A percentile compares a stretch with the other conserved stretches of the same genome.
phyloP scores from a whole-genome alignment of 2,797 vertebrate genomes.

The Scomberomorus guttatus region DNA sequence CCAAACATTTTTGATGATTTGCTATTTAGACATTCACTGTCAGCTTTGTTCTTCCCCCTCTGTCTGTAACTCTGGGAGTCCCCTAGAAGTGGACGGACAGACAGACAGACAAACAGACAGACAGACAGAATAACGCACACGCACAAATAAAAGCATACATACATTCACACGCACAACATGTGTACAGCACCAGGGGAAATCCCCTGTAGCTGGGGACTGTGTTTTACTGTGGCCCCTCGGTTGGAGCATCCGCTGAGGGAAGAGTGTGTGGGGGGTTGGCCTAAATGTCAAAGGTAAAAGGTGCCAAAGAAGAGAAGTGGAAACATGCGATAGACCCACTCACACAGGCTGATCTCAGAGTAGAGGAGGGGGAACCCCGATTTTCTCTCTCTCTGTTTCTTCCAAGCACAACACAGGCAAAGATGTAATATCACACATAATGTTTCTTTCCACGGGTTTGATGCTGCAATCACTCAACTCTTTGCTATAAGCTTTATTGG shows the following conservation, averaged over 20 bases:
- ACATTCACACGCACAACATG: constrained; percentile 43
- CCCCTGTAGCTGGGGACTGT: constrained; percentile 63
- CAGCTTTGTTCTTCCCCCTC: constrained; percentile 62
- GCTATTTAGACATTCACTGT: constrained; percentile 57
- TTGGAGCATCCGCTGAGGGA: constrained; percentile 68
- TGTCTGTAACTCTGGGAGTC: constrained; percentile 73
- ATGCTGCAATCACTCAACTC: not conserved
- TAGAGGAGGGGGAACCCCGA: constrained; percentile 77
- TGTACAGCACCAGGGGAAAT: constrained; percentile 68
- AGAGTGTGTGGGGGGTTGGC: constrained; percentile 77
- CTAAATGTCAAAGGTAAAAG: constrained; percentile 84
- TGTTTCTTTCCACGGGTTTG: constrained; percentile 57
- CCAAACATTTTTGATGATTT: constrained; percentile 55
- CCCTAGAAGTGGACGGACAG: constrained; percentile 70
- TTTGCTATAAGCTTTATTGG: not conserved
- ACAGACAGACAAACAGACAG: not conserved
- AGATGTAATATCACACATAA: constrained; percentile 46
- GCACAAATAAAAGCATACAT: constrained; percentile 14
- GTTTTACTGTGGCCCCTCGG: constrained; percentile 64
- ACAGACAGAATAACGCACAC: no score
- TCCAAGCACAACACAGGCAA: constrained; percentile 49
- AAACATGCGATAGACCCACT: constrained; percentile 79
- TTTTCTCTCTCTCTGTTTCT: constrained; percentile 35
- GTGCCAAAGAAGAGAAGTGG: constrained; percentile 65
- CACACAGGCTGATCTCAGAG: constrained; percentile 59